Evolutionary conservation across 1,140 invertebrate species (phyloP), one percentile per base, ranked within the genome.

Genomic region (Penaeus japonicus): DNA sequence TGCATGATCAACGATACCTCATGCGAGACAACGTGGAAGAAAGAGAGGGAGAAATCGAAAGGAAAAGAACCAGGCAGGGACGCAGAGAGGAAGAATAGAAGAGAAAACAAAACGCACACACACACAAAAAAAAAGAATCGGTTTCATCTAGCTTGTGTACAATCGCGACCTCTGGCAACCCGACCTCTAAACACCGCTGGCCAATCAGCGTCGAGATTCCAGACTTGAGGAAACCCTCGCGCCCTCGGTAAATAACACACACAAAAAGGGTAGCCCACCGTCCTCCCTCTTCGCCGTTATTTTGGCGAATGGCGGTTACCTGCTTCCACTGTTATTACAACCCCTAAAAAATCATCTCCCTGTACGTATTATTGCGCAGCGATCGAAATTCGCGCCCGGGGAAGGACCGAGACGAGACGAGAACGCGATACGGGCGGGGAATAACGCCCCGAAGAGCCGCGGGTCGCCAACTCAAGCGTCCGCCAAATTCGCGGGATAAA

Each of bases 221-320:
- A 88, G 87, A 83, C 87, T 88, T 88, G 87, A 88, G 87, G 87
- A 88, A 88, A 88, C 79, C 87, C 79, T 65, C 80, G 80, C 87
- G 70, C 53, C 87, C 87, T 84, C 55, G 80, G 87, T 88, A 88
- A 88, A 88, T 88, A 88, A 88, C 87, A 84, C 87, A 78, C 80
- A 88, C 81, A 88, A 88, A 88, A 88, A 88, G 87, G 85, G 87
- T 88, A 88, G 87, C 87, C 87, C 87, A 78, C 87, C 80, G 62
- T 59, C 62, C 65, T 22, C 4, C 12, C 27, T 30, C 7, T 1
- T 32, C 39, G 55, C 10, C 57, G 32, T 70, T 65, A 87, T 87
- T 87, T 86, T 87, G 27, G 85, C 85, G 85, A 80, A 57, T 30
- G 55, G 22, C 10, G 47, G 47, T 47, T 47, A 15, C 47, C 47